Evolutionary conservation across 2,888 invertebrate genomes (phyloP), one percentile per base, ranked within the genome.

Genomic region (Yponomeuta plumbellus): DNA sequence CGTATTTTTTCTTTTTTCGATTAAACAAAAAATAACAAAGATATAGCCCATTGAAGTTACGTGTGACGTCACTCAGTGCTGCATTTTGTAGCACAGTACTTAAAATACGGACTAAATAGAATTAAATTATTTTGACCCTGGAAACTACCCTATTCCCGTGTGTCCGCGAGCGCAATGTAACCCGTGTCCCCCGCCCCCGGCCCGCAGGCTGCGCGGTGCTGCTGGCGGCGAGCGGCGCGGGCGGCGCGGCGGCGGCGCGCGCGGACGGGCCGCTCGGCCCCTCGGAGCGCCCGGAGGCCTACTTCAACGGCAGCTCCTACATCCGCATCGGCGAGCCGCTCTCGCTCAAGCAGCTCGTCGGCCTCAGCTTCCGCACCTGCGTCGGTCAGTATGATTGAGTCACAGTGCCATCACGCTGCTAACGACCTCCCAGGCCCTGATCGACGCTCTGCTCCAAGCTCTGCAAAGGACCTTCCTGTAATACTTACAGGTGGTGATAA

Each of bases 311-410:
- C 73, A 94, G 95, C 75, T 94, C 96, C 22, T 96, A 94, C 82
- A 92, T 96, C 72, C 93, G 94, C 78, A 92, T 97, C 72, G 86
- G 93, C 71, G 93, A 94, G 69, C 95, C 95, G 67, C 93, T 96
- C 80, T 95, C 95, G 68, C 93, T 96, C 75, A 95, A 95, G 83
- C 94, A 94, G 79, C 95, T 96, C 76, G 95, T 95, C 70, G 96
- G 96, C 34, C 92, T 97, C 74, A 96, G 96, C 85, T 96, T 96
- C 85, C 92, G 96, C 74, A 95, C 96, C 8, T 97, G 97, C 84
- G 93, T 94, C 72, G 95, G 96, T 96, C 79, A 84, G 88, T 83
- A 58, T 58, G 40, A n/a, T n/a, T n/a, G 8, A 34, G 8, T 34
- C 34, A 8, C 34, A 56, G 34, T 34, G 5, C 8, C 34, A 8